phyloP scores from a whole-genome alignment of 2,888 invertebrate genomes.

The Tetranychus truncatus region DNA sequence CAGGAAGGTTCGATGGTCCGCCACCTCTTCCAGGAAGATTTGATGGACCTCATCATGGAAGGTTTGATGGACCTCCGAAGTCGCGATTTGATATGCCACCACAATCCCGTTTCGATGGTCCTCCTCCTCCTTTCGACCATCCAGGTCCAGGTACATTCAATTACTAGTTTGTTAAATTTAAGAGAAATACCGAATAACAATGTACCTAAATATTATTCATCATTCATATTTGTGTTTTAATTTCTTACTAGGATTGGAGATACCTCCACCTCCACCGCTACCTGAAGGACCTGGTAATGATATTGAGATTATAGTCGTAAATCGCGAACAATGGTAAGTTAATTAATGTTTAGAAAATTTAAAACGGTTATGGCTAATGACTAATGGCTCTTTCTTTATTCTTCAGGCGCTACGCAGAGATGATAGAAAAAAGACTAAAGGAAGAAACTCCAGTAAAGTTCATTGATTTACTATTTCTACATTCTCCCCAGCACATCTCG shows the following conservation, averaged over 20 bases:
- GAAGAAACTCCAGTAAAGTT: constrained; percentile 16
- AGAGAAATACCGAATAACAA: not conserved
- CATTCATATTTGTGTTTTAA: not conserved
- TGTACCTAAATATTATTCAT: not conserved
- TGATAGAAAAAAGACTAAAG: constrained; percentile 16
- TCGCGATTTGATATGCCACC: not conserved
- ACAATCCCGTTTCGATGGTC: not conserved
- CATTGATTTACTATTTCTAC: constrained; percentile 18
- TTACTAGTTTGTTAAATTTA: not conserved
- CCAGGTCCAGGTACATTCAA: not conserved
- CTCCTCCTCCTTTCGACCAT: not conserved
- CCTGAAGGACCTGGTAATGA: constrained; percentile 16
- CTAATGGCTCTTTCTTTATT: not conserved
- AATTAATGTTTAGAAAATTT: not conserved
- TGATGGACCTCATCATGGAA: not conserved
- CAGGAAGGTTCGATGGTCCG: not conserved
- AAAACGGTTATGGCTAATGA: not conserved
- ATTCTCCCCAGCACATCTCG: constrained; percentile 14
- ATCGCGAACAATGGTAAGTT: constrained; percentile 18
- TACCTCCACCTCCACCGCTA: not conserved
- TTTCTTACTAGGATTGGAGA: not conserved
- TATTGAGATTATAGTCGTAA: constrained; percentile 18
- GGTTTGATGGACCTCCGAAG: not conserved
- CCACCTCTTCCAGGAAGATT: not conserved
- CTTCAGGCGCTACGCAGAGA: constrained; percentile 16